phyloP scores from a whole-genome alignment of 92 coral and sea anemone species.

The Isaurus tuberculatus region DNA sequence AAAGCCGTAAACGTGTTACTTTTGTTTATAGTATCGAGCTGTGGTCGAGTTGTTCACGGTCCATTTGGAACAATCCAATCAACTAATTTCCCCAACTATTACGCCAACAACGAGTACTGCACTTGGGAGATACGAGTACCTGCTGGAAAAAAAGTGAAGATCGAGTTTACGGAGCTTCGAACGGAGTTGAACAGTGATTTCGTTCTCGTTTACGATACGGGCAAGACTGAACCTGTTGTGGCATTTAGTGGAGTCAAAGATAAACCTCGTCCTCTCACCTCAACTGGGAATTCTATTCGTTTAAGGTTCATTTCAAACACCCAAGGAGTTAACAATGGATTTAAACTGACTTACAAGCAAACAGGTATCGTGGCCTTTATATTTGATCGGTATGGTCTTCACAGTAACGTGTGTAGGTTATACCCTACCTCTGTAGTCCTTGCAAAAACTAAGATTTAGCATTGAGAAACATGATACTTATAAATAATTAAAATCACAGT shows the following conservation, averaged over 20 bases:
- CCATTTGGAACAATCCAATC: constrained; percentile 90
- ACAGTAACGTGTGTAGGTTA: not conserved
- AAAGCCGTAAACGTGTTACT: not conserved
- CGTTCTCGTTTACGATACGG: constrained; percentile 87
- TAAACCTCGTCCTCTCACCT: constrained; percentile 91
- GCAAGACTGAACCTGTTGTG: constrained; percentile 84
- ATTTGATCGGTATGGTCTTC: not conserved
- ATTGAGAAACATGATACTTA: too few species aligned
- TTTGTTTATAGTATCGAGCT: constrained; percentile 72
- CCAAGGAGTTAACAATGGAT: constrained; percentile 80
- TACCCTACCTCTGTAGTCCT: too few species aligned
- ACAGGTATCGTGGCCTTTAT: constrained; percentile 69
- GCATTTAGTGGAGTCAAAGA: constrained; percentile 90
- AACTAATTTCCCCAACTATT: constrained; percentile 89
- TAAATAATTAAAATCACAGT: too few species aligned
- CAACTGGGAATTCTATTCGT: constrained; percentile 89
- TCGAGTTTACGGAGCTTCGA: constrained; percentile 81
- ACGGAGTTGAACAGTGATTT: constrained; percentile 84
- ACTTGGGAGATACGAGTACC: constrained; percentile 98
- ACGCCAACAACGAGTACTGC: constrained; percentile 89
- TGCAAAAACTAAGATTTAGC: too few species aligned
- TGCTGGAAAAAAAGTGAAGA: constrained; percentile 85
- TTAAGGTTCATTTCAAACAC: constrained; percentile 88
- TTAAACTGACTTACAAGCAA: constrained; percentile 80
- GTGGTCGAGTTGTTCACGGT: constrained; percentile 84